These are phyloP conservation scores for Pristiophorus japonicus DNA, from an alignment of 2,113 vertebrate genomes.

Conservation along the genomic window DNA sequence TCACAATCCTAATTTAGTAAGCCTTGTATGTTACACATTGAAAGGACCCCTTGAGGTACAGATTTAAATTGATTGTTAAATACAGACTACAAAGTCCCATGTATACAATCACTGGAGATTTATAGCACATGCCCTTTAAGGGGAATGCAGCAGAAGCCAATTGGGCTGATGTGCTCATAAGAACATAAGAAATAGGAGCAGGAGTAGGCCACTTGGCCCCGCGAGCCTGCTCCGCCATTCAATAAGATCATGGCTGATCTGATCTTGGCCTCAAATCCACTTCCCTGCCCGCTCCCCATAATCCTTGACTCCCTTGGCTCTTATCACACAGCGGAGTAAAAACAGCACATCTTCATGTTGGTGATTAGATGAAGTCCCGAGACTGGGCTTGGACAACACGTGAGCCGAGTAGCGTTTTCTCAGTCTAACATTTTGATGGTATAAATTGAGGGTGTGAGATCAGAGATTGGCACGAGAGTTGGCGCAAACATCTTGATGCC, in stretches of 20 bases:
- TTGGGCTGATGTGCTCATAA: neutral
- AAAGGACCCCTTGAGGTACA: neutral
- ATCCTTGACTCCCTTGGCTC: no score
- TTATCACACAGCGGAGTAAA: neutral
- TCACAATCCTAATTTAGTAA: neutral
- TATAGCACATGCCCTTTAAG: neutral
- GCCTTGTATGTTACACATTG: neutral
- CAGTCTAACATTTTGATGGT: neutral
- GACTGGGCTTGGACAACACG: neutral
- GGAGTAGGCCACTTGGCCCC: no score
- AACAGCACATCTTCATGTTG: neutral
- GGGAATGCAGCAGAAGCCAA: neutral
- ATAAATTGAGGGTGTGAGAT: neutral
- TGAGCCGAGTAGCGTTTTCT: neutral
- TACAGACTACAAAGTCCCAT: neutral
- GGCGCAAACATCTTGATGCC: neutral
- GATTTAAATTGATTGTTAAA: neutral
- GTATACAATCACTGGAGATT: neutral
- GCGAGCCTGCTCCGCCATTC: no score
- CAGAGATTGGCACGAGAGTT: no score
- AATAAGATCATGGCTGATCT: no score
- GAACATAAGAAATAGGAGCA: no score
- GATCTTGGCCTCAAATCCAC: no score
- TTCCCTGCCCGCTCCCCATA: no score
- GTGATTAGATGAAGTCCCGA: neutral